Percentiles rank a stretch among this genome's conserved stretches.
Evolutionary conservation across 2,113 vertebrate genomes (phyloP).

Genomic region (Promerops cafer): DNA sequence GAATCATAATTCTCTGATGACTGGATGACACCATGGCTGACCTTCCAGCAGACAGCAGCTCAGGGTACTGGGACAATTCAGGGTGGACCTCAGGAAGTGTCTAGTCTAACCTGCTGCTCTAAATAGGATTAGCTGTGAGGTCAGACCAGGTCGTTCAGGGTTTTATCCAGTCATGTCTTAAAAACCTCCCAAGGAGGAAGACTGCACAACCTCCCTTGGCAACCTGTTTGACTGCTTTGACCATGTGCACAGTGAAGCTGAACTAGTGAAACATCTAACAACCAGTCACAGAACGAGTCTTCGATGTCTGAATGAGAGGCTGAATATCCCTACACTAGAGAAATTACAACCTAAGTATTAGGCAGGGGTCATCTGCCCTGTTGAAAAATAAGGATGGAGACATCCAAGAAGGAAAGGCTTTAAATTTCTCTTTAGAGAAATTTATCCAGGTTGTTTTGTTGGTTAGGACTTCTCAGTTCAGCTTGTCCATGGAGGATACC

Average conservation of each 20-base stretch:
- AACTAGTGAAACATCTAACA: neutral
- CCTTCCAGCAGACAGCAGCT: neutral
- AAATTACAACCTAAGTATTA: neutral
- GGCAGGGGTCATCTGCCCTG: neutral
- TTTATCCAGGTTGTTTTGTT: neutral
- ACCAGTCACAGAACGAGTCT: neutral
- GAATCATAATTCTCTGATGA: neutral
- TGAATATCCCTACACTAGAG: neutral
- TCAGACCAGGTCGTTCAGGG: neutral
- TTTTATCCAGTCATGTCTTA: slow-evolving; percentile 9
- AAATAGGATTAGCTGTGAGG: slow-evolving; percentile 5
- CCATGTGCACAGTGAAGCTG: neutral
- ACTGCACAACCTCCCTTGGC: neutral
- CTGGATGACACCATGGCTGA: neutral
- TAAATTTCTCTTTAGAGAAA: neutral
- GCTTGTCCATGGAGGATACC: neutral
- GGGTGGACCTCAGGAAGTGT: neutral
- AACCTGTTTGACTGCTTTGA: neutral
- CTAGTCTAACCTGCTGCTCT: neutral
- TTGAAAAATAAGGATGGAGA: neutral
- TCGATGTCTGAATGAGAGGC: neutral
- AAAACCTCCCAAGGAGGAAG: neutral
- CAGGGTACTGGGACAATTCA: neutral
- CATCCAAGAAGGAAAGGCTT: neutral
- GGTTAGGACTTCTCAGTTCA: neutral